Evolutionary conservation across 1,140 invertebrate species (phyloP), one percentile per base, ranked within the genome.

Genomic region (Limonius californicus): DNA sequence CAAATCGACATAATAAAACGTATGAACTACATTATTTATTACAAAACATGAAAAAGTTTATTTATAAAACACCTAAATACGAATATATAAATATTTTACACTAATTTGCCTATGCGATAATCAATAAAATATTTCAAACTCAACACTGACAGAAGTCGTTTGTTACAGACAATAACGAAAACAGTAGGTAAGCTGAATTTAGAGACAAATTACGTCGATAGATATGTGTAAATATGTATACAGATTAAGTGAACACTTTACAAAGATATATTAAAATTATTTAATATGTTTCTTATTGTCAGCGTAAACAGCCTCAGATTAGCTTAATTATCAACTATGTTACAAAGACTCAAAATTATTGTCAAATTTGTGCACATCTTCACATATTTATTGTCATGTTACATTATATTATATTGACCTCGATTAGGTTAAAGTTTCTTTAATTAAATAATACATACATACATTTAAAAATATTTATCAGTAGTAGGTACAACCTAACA

Each of bases 311-410:
- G 58, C 45, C 58, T 50, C 45, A 54, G 21, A 27, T 57, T 42
- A 59, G 57, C 39, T 32, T 39, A 11, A 18, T 32, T 59, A 59
- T 27, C 27, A 59, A n/a, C 20, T 60, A 60, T 54, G 54, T 53
- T 59, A 55, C 53, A 55, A n/a, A 55, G 20, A 55, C 18, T 30
- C 9, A 30, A 50, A 58, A 53, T 60, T 60, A 60, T 60, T 60
- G 47, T 60, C 58, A 39, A 54, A 30, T 59, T 60, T 60, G 58
- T 60, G 58, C 58, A 60, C 35, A 53, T 60, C 14, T 50, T 54
- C 21, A 60, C 39, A 27, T 27, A 23, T n/a, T 55, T 60, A 60
- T 60, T 60, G 58, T 60, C 58, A 50, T 19, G 20, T 50, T 50
- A 50, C n/a, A 45, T 45, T 45, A 45, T 45, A 12, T 18, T 50